phyloP scores from a whole-genome alignment of 2,888 invertebrate genomes.

The Lithophane socia region DNA sequence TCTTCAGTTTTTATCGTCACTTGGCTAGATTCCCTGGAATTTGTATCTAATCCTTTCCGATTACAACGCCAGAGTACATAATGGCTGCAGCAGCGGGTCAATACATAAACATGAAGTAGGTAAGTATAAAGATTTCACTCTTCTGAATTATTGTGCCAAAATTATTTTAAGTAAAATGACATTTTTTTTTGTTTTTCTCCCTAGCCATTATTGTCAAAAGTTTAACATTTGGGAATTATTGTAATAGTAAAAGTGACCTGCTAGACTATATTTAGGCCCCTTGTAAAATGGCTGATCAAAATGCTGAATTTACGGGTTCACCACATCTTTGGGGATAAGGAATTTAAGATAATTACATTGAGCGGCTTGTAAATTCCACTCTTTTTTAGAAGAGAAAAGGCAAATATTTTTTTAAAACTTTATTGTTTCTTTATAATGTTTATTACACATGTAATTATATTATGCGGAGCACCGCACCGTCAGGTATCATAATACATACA shows the following conservation, averaged over 20 bases:
- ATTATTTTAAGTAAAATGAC: neutral
- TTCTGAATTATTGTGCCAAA: neutral
- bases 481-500: slow-evolving; percentile 87
- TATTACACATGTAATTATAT: slow-evolving; percentile 89
- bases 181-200: neutral
- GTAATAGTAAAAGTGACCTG: neutral
- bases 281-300: neutral
- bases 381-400: slow-evolving; percentile 65
- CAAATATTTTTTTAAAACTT: slow-evolving; percentile 86
- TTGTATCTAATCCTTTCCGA: neutral
- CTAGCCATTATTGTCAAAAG: neutral
- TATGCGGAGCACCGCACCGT: slow-evolving; percentile 79
- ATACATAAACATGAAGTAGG: neutral
- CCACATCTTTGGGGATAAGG: neutral
- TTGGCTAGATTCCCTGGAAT: neutral
- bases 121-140: neutral
- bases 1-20: neutral
- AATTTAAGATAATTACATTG: no score
- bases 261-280: neutral
- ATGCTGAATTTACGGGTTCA: neutral
- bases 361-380: neutral
- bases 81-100: neutral
- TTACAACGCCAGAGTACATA: neutral
- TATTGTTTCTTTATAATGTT: slow-evolving; percentile 90
- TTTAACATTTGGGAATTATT: neutral